Evolutionary conservation across 2,888 invertebrate species (phyloP), one percentile per base, ranked within the genome.

Genomic region (Zygothrica quintamaculata): DNA sequence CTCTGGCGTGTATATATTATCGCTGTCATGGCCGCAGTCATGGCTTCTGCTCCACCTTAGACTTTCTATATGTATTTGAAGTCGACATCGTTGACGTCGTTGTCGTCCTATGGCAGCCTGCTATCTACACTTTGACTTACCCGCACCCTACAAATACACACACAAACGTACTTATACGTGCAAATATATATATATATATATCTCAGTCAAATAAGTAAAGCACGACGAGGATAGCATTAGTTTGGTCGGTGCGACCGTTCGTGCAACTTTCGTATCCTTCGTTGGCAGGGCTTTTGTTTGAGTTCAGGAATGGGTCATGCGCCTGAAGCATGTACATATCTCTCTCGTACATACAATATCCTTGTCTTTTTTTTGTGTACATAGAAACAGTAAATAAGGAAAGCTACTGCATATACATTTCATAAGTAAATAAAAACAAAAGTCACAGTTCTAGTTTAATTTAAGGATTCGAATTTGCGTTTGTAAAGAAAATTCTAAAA

Each of bases 21-120:
- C 80, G 85, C 86, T 88, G 87, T 87, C 85, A 84, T 87, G 84
- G 85, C 84, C 79, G 84, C 88, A 84, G 88, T 89, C 88, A 85
- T 87, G 87, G 88, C 88, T 88, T 89, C 89, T 88, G 89, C 88
- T 88, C 89, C 89, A 88, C 88, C 89, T 88, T 88, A 84, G 89
- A 76, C 74, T 70, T 70, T 72, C 77, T 76, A 51, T 44, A 58
- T 65, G 44, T 80, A 65, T 62, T 66, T 73, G 77, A 61, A 80
- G 80, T 69, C 65, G 66, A 80, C 87, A 77, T 80, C 81, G 77
- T 77, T 86, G 76, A 60, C 64, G 84, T 77, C 65, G 68, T 77
- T 75, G 67, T 84, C 81, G 84, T 87, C 88, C 85, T 86, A 84
- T 88, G 75, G 87, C 81, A 77, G 81, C 69, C 68, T 72, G 76